Evolutionary conservation across 2,888 invertebrate genomes (phyloP).

Genomic region (Mythimna pallens): DNA sequence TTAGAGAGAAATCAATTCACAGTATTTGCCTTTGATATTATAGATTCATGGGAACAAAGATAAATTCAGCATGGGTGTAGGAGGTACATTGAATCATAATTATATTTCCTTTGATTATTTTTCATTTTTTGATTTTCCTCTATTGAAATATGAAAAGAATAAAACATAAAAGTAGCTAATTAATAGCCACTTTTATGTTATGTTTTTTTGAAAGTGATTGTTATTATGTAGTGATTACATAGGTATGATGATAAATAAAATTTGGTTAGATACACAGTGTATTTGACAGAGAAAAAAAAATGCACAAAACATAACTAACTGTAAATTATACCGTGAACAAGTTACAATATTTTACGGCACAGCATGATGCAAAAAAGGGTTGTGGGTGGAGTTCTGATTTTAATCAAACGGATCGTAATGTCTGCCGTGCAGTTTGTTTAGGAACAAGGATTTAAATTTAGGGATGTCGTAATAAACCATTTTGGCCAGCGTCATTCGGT

Average conservation of each 20-base stretch:
- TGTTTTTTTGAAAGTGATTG: neutral
- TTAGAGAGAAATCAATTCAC: conserved; percentile 11
- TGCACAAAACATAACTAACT: conserved; percentile 23
- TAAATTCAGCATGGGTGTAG: too few species aligned
- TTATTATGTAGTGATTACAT: neutral
- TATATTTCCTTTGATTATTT: too few species aligned
- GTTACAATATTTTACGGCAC: conserved; percentile 72
- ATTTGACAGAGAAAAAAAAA: neutral
- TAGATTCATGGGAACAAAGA: neutral
- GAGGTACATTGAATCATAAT: neutral
- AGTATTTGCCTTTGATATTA: neutral
- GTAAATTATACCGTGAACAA: conserved; percentile 44
- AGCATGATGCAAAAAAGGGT: conserved; percentile 82
- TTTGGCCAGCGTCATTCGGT: neutral
- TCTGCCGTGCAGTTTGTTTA: conserved; percentile 54
- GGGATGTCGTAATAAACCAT: neutral
- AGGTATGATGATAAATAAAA: neutral
- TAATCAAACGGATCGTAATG: conserved; percentile 64
- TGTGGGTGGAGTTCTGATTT: conserved; percentile 58
- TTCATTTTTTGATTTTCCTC: too few species aligned
- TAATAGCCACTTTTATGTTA: neutral
- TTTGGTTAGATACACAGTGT: neutral
- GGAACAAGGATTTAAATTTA: neutral
- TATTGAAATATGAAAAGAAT: too few species aligned
- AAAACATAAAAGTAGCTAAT: too few species aligned